Base-by-base conservation (phyloP, 2,797 vertebrate species). In the Melanotaenia parkinsoni region DNA sequence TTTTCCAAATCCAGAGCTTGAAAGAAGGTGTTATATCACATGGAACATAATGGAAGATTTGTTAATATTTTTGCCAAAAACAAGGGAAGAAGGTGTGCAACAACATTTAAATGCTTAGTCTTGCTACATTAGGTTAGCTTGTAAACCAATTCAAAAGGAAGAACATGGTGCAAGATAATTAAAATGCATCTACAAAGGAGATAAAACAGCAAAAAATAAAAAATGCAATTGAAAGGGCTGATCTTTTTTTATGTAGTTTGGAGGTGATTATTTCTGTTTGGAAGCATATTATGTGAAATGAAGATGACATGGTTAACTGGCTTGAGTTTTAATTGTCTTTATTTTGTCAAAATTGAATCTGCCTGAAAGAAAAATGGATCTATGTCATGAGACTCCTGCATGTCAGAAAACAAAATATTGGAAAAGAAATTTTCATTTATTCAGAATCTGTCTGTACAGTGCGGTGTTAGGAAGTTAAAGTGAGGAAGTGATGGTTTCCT, bases 291-390 rank as follows among this genome's bases (percentile, higher is more conserved):
- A 71, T 63, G 38, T 10, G 9, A 81, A 78, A 77, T 81, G 70
- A 88, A 77, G 67, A 35, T 82, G 58, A 80, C 57, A 68, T 64
- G 72, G 63, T 1, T 28, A 70, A 61, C n/a, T 73, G 64, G 18
- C 71, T 33, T 70, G 71, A 65, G 30, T 86, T 86, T 87, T 87
- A 24, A 62, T 79, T 86, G 4, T 2, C 1, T 45, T 28, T 0
- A 1, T 66, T 58, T 60, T 26, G 28, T 28, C 20, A 9, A 37
- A 57, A 35, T 9, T 14, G 3, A 24, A 11, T 38, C 8, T 1
- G 67, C 18, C 22, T 20, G 9, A 16, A 4, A 6, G 37, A 38
- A 28, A 18, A 16, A 56, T 1, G 37, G 5, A 28, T 58, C 33
- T n/a, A 11, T 5, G 26, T 50, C 20, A 54, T 33, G 13, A 60